A percentile compares a stretch with the other conserved stretches of the same genome.
phyloP scores from a whole-genome alignment of 2,797 vertebrate genomes.

The Varecia variegata region DNA sequence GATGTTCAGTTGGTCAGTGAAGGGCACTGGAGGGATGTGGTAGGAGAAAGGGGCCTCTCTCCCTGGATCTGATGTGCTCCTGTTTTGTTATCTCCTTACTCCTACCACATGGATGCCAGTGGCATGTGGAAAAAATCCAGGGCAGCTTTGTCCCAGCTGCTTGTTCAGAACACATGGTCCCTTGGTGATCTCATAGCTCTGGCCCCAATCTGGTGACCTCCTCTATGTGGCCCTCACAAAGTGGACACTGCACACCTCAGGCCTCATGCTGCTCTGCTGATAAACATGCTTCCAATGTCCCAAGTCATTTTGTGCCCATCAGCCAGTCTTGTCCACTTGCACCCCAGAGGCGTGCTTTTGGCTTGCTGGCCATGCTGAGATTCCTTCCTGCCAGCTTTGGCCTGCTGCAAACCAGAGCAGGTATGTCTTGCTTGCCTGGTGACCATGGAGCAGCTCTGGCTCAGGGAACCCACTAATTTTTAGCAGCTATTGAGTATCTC shows the following conservation, averaged over 20 bases:
- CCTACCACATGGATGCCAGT: fast-evolving
- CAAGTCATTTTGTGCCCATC: neutral
- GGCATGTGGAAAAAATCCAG: neutral
- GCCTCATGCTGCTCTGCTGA: neutral
- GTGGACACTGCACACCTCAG: neutral
- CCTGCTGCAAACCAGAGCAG: neutral
- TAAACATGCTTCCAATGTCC: neutral
- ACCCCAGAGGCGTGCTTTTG: neutral
- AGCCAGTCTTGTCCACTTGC: neutral
- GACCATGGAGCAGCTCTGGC: neutral
- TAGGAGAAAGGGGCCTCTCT: neutral
- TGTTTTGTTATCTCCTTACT: neutral
- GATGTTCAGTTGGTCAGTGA: neutral
- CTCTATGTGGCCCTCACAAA: neutral
- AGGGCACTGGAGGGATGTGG: neutral
- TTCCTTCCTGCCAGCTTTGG: neutral
- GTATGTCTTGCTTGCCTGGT: neutral
- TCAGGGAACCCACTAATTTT: neutral
- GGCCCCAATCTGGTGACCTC: neutral
- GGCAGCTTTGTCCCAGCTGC: neutral
- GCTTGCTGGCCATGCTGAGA: neutral
- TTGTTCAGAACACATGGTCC: neutral
- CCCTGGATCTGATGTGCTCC: neutral
- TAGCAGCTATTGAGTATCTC: neutral
- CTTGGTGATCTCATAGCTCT: neutral